Percentiles rank a stretch among this genome's conserved stretches.
phyloP scores from a whole-genome alignment of 2,888 invertebrate genomes.

The Mylabris sibirica region DNA sequence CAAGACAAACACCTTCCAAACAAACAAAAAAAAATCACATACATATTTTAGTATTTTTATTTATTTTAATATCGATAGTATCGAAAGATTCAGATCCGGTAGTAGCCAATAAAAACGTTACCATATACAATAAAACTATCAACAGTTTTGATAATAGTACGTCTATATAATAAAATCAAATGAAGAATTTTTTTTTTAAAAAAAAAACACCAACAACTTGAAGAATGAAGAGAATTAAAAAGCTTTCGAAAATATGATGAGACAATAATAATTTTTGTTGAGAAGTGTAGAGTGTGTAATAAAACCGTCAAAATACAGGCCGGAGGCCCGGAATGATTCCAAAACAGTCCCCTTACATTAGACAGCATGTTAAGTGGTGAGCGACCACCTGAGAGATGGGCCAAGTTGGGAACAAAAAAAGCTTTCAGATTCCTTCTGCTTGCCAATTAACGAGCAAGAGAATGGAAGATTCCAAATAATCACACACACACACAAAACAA shows the following conservation, averaged over 20 bases:
- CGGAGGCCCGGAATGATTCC: conserved; percentile 25
- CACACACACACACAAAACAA: not conserved
- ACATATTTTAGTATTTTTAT: not conserved
- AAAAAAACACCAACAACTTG: conserved; percentile 4
- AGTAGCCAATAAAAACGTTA: conserved; percentile 20
- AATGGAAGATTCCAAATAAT: not conserved
- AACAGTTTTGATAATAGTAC: conserved; percentile 36
- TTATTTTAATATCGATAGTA: not conserved
- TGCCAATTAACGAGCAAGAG: conserved; percentile 40
- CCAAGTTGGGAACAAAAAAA: conserved; percentile 32
- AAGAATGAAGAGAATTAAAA: conserved; percentile 29
- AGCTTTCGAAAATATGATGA: conserved; percentile 16
- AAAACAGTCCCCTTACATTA: conserved; percentile 40
- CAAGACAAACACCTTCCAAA: not conserved
- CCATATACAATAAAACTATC: conserved; percentile 34
- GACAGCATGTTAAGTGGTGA: conserved; percentile 43
- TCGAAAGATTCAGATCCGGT: not conserved
- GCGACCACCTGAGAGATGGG: conserved; percentile 43
- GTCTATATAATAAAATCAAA: conserved; percentile 22
- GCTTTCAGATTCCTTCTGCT: conserved; percentile 39
- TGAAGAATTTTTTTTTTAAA: no score
- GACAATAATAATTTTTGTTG: conserved; percentile 3
- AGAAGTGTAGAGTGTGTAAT: conserved; percentile 35
- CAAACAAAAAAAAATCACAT: not conserved
- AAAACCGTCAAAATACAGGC: conserved; percentile 47